These are phyloP conservation scores for Pluvialis apricaria DNA, from an alignment of 2,113 vertebrate species.

Conservation along the genomic window DNA sequence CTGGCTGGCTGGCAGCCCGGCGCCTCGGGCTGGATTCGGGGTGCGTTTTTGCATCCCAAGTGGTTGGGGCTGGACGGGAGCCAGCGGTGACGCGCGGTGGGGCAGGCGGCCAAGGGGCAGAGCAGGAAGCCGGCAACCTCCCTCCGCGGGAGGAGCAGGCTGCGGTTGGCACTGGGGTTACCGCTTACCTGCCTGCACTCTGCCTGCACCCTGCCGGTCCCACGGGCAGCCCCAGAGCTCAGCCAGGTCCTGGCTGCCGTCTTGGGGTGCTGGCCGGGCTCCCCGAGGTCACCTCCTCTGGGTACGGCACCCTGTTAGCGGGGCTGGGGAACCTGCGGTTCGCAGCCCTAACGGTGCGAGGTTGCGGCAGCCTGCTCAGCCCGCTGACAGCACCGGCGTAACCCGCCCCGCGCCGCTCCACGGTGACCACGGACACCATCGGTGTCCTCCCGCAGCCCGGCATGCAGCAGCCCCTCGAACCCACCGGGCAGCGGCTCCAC, in stretches of 20 bases:
- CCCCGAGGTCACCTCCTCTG: background rate
- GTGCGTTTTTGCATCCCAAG: accelerated
- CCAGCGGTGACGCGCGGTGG: accelerated
- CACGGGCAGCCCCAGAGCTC: background rate
- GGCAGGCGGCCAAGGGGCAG: background rate
- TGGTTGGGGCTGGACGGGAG: background rate
- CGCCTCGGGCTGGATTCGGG: background rate
- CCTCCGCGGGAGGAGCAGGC: accelerated
- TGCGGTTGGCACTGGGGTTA: background rate
- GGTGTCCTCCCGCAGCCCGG: accelerated
- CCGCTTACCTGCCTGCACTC: background rate
- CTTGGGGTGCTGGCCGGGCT: background rate
- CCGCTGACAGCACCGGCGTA: too few relatives aligned
- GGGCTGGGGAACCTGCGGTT: too few relatives aligned
- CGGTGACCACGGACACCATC: background rate
- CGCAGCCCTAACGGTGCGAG: too few relatives aligned
- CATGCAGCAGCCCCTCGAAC: background rate
- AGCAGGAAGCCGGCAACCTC: background rate
- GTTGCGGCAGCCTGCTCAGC: too few relatives aligned
- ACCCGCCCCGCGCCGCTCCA: too few relatives aligned
- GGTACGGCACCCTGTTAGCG: background rate
- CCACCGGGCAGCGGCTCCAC: background rate
- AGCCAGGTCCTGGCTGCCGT: background rate
- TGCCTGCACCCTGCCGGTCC: background rate
- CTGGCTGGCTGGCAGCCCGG: background rate